Evolutionary conservation across 1,140 invertebrate species (phyloP), one percentile per base, ranked within the genome.

Genomic region (Drosophila bocki): DNA sequence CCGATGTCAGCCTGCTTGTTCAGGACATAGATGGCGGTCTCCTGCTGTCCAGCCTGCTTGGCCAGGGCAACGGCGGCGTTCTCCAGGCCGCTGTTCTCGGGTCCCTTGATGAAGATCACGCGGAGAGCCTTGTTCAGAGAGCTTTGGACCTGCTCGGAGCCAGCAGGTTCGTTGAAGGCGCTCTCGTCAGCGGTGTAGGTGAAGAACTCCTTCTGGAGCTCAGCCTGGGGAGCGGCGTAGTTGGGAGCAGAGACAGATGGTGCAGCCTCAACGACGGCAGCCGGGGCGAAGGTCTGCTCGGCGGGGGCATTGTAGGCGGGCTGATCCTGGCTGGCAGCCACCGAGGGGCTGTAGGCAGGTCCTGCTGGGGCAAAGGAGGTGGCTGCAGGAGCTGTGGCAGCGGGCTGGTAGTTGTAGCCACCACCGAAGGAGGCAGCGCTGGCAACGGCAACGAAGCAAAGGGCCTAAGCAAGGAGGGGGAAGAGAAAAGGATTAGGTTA

Each of bases 21-120:
- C 1, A 92, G 80, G 0, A 92, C 87, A 68, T 92, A 92, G 63
- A 92, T 92, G 67, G 91, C 91, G 11, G 91, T 92, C 42, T 87
- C 74, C 44, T 92, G 82, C 53, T 92, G 84, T 4, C 79, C 70
- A 54, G 88, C 80, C 37, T 92, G 91, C 59, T 80, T 92, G 57
- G 91, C 85, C 76, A 92, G 54, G 7, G 69, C 57, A 17, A 91
- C 41, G 7, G 85, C 91, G 17, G 91, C 91, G 37, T 92, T 74
- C 64, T 92, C 87, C 29, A 92, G 50, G 26, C 88, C 85, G 7
- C 60, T 78, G 75, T 92, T 70, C 69, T 92, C 91, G 45, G 91
- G 91, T 58, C 78, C 74, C 75, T 91, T 92, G 45, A 92, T 92
- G 69, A 92, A 92, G 41, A 92, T 71, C 12, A 92, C 91, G 29